Evolutionary conservation across 2,888 invertebrate species (phyloP), one percentile per base, ranked within the genome.

Genomic region (Drymonia ruficornis): DNA sequence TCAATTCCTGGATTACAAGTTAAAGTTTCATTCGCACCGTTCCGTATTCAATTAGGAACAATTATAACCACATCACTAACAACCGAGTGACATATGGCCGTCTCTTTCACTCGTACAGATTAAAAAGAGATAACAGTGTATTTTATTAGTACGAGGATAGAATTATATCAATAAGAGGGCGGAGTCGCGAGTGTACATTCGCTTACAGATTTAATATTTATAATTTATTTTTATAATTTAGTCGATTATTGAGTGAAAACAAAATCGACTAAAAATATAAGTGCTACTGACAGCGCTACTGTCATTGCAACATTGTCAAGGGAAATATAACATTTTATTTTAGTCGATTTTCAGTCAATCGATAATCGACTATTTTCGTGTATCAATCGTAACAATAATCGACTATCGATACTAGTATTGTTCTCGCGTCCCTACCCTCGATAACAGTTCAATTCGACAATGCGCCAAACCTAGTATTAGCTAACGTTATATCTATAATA

Each of bases 381-480:
- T 31, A 11, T 12, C 8, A 1, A 11, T 11, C 9, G 31, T 11
- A 31, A 12, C 12, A 11, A 31, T 15, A 18, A 56, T 47, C 36
- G 19, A 34, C 15, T 52, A 40, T 49, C 36, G n/a, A 13, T 6
- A 36, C 5, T 36, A 1, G 36, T n/a, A 43, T 43, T 19, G 8
- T 48, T 13, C 13, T 12, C 47, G 61, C 72, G 56, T 34, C 70
- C 53, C 63, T 55, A 55, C 66, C 11, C 28, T 45, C 45, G 13
- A 15, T 45, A 45, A 45, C 45, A 45, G 15, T 45, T 23, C 19
- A 45, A 16, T 28, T 86, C 80, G 89, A 88, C 89, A 87, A 85
- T 81, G 86, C 89, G 86, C 87, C 87, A 86, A 81, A 78, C 70
- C 56, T 54, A 63, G 43, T 67, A 70, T 68, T 76, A 84, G 53